Evolutionary conservation across 2,888 invertebrate species (phyloP).

Genomic region (Caenorhabditis sp.): DNA sequence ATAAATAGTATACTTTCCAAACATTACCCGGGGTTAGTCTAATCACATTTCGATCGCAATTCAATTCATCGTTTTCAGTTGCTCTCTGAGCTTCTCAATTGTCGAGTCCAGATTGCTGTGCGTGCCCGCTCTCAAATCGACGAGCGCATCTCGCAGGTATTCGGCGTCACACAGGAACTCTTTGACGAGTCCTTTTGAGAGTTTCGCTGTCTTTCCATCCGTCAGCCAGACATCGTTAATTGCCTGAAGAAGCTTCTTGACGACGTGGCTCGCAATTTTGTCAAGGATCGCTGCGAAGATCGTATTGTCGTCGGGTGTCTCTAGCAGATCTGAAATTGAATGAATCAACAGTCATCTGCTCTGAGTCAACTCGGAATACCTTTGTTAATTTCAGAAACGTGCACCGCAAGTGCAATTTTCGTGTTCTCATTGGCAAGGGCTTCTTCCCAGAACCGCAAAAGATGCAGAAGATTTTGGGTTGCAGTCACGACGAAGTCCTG

Average conservation of each 20-base stretch:
- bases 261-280: slow-evolving; percentile 51
- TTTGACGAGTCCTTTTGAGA: slow-evolving; percentile 52
- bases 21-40: slow-evolving; percentile 5
- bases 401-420: slow-evolving; percentile 37
- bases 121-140: slow-evolving; percentile 48
- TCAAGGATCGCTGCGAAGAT: slow-evolving; percentile 52
- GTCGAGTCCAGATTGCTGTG: slow-evolving; percentile 40
- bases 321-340: slow-evolving; percentile 2
- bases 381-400: slow-evolving; percentile 29
- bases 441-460: slow-evolving; percentile 59
- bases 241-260: slow-evolving; percentile 51
- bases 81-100: slow-evolving; percentile 46
- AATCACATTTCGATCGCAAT: background rate
- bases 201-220: slow-evolving; percentile 38
- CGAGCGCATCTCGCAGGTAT: slow-evolving; percentile 53
- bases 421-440: slow-evolving; percentile 46
- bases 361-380: slow-evolving; percentile 5
- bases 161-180: slow-evolving; percentile 57
- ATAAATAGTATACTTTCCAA: slow-evolving; percentile 14
- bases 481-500: slow-evolving; percentile 57
- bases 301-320: slow-evolving; percentile 42
- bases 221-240: slow-evolving; percentile 52
- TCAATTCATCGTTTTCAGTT: slow-evolving; percentile 36
- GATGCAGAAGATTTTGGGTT: slow-evolving; percentile 51
- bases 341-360: background rate